Evolutionary conservation across 2,888 invertebrate genomes (phyloP).

Genomic region (Eurytoma adleriae): DNA sequence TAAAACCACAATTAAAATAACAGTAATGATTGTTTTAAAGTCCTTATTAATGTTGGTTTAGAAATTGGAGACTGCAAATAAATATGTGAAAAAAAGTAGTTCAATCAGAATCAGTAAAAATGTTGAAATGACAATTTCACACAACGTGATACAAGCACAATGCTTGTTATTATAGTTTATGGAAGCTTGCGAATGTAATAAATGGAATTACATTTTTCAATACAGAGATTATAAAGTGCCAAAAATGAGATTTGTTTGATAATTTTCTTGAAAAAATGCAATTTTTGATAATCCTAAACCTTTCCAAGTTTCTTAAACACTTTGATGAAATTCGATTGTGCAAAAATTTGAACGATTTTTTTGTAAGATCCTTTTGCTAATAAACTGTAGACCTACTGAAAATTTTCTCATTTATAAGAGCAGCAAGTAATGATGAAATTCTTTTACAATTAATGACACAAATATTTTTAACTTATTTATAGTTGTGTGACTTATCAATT

Average conservation of each 20-base stretch:
- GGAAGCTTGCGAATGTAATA: slow-evolving; percentile 42
- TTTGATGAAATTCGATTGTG: slow-evolving; percentile 44
- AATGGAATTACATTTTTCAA: slow-evolving; percentile 47
- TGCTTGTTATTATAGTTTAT: slow-evolving; percentile 44
- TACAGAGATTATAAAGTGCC: slow-evolving; percentile 37
- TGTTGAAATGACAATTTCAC: slow-evolving; percentile 40
- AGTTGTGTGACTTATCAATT: not conserved
- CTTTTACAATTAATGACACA: slow-evolving; percentile 17
- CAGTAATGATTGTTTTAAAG: slow-evolving; percentile 35
- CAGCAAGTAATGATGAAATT: not conserved
- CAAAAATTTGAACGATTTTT: slow-evolving; percentile 34
- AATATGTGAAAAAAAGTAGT: slow-evolving; percentile 50
- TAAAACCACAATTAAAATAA: slow-evolving; percentile 47
- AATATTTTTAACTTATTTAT: not conserved
- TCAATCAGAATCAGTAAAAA: slow-evolving; percentile 44
- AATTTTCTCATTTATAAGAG: not conserved
- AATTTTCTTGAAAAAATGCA: slow-evolving; percentile 39
- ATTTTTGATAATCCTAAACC: slow-evolving; percentile 39
- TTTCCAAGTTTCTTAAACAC: slow-evolving; percentile 26
- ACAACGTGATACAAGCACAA: slow-evolving; percentile 41
- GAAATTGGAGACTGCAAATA: slow-evolving; percentile 54
- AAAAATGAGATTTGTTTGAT: slow-evolving; percentile 39
- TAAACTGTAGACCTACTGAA: slow-evolving; percentile 29
- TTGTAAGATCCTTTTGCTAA: slow-evolving; percentile 28
- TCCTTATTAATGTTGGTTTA: slow-evolving; percentile 33